These are phyloP conservation scores for Synanthedon vespiformis DNA, from an alignment of 2,888 invertebrate species.

Conservation along the genomic window DNA sequence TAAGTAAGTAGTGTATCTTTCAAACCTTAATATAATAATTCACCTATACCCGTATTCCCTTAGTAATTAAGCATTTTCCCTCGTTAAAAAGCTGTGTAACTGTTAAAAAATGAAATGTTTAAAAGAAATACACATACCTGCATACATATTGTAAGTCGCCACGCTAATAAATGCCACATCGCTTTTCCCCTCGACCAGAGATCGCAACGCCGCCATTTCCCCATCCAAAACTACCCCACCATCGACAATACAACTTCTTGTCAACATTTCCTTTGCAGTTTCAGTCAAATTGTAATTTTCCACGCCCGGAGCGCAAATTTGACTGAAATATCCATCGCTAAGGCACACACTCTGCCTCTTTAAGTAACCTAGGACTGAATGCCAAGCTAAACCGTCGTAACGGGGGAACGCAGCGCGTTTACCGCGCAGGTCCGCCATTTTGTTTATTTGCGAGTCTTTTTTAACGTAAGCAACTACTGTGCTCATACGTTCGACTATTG, in stretches of 20 bases:
- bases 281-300: conserved; percentile 17
- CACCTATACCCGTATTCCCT: too few relatives aligned
- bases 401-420: conserved; percentile 84
- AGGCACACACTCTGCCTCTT: conserved; percentile 48
- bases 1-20: too few relatives aligned
- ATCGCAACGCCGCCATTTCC: conserved; percentile 75
- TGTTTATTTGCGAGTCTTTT: conserved; percentile 65
- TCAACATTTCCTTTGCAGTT: conserved; percentile 20
- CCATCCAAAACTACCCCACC: conserved; percentile 42
- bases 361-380: conserved; percentile 65
- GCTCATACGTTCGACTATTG: conserved; percentile 69
- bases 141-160: conserved; percentile 70
- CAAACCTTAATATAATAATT: too few relatives aligned
- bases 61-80: too few relatives aligned
- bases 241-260: conserved; percentile 39
- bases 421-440: conserved; percentile 75
- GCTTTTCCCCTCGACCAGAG: conserved; percentile 74
- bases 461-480: conserved; percentile 77
- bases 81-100: too few relatives aligned
- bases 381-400: conserved; percentile 80
- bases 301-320: conserved; percentile 73
- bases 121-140: conserved; percentile 39
- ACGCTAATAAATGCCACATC: conserved; percentile 85
- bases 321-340: conserved; percentile 70
- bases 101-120: too few relatives aligned